Conservation (phyloP, 1,140 invertebrate genomes). For the Hestina assimilis region DNA sequence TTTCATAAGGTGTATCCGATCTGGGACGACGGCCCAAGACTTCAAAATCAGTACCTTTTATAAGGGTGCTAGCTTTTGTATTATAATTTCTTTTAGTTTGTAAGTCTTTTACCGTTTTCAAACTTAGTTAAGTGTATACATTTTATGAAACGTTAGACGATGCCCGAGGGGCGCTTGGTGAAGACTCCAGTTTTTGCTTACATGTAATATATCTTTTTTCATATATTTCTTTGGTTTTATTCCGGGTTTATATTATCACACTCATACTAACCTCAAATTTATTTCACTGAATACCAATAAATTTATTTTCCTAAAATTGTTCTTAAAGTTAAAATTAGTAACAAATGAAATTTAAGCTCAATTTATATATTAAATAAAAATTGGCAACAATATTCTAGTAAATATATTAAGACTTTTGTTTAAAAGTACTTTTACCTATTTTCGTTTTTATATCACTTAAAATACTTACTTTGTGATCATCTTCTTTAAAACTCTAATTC, state of each 20-base stretch:
- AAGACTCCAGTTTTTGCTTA: conserved; percentile 56
- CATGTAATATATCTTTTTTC: conserved; percentile 62
- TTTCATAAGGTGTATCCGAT: conserved; percentile 66
- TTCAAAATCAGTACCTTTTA: conserved; percentile 40
- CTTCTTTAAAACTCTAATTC: no score
- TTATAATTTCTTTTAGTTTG: conserved; percentile 69
- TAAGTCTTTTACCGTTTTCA: conserved; percentile 57
- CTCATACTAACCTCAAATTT: neutral
- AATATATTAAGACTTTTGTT: no score
- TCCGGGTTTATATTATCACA: neutral
- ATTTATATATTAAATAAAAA: no score
- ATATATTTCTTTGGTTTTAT: conserved; percentile 30
- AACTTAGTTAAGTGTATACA: conserved; percentile 53
- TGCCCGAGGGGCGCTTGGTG: conserved; percentile 54
- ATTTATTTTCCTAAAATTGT: no score
- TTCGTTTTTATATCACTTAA: no score
- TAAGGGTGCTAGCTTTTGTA: conserved; percentile 60
- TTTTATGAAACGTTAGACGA: conserved; percentile 71
- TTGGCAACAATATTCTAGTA: no score
- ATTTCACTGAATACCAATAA: no score
- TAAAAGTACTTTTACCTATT: no score
- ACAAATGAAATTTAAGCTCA: no score
- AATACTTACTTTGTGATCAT: no score
- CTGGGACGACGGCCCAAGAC: conserved; percentile 59
- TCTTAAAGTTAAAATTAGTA: no score